These are phyloP conservation scores for Hirundichthys speculiger DNA, from an alignment of 2,113 vertebrate species.

Conservation along the genomic window DNA sequence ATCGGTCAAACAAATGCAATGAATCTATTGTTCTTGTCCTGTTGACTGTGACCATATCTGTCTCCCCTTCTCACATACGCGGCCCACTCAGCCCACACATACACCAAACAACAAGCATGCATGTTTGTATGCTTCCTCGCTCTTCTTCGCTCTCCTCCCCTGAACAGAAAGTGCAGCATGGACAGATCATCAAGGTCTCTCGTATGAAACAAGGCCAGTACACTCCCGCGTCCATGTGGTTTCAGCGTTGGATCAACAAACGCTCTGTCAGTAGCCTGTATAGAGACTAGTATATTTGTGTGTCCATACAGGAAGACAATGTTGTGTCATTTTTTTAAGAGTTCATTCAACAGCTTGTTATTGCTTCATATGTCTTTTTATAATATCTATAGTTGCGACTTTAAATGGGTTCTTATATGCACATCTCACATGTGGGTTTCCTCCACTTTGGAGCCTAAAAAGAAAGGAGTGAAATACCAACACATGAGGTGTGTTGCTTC, in stretches of 20 bases:
- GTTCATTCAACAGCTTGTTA: neutral
- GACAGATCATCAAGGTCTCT: slow-evolving; percentile 47
- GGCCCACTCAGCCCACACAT: slow-evolving; percentile 23
- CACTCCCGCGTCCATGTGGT: slow-evolving; percentile 17
- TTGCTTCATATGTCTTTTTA: no score
- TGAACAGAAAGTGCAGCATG: slow-evolving; percentile 23
- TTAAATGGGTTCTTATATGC: no score
- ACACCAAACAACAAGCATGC: slow-evolving; percentile 21
- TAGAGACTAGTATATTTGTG: slow-evolving; percentile 13
- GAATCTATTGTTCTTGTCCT: slow-evolving; percentile 57
- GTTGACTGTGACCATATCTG: slow-evolving; percentile 53
- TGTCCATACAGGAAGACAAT: neutral
- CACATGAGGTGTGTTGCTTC: no score
- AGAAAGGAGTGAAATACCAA: no score
- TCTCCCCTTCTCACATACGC: slow-evolving; percentile 19
- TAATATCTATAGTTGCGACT: no score
- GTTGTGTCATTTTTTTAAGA: neutral
- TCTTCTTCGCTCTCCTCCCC: slow-evolving; percentile 3
- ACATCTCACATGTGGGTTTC: no score
- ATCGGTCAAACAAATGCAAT: slow-evolving; percentile 71
- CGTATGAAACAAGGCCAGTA: slow-evolving; percentile 6
- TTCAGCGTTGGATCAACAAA: slow-evolving; percentile 21
- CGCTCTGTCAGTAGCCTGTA: slow-evolving; percentile 14
- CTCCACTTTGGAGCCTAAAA: no score
- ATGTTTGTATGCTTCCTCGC: slow-evolving; percentile 15